Base-by-base conservation (phyloP, 1,140 invertebrate species). In the Triops cancriformis region DNA sequence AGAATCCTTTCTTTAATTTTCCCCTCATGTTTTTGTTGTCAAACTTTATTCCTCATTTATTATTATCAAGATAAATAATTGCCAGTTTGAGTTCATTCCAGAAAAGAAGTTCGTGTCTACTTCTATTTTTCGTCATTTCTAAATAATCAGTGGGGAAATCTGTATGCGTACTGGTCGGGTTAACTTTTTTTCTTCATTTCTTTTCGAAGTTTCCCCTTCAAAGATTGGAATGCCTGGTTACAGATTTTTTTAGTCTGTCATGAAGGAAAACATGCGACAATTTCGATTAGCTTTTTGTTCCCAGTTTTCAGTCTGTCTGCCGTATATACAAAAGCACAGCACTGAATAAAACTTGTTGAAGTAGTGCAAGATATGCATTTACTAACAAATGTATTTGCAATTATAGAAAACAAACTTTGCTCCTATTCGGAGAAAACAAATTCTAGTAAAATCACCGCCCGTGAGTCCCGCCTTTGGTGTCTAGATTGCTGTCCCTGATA, bases 291-390 rank as follows among this genome's bases (percentile, higher is more conserved):
- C 51, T 64, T 64, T 64, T 64, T 18, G 14, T 64, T 37, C 31
- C 2, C 51, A 23, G 51, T 23, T 23, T n/a, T 64, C 51, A 64
- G 51, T 64, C 51, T 64, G 51, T 64, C 51, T 64, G 11, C 51
- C 51, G 51, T 64, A 64, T 64, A 64, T 23, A 37, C 31, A 37
- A 23, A 64, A 64, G 51, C 51, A 64, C 51, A 64, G 51, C 51
- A 64, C 51, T 64, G 51, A 64, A 64, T 64, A 64, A 64, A 64
- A 64, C 51, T 64, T 64, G 51, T 64, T 64, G 51, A 64, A 23
- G 18, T 64, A 64, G 51, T 64, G 6, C 23, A 64, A 64, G n/a
- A 23, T 6, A 64, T 64, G 51, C 51, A 64, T 64, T 64, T 64
- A 64, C 51, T 64, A 64, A 64, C 51, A 64, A 64, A 64, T 64